Conservation (phyloP, 2,113 vertebrate genomes). For the Pungitius pungitius region DNA sequence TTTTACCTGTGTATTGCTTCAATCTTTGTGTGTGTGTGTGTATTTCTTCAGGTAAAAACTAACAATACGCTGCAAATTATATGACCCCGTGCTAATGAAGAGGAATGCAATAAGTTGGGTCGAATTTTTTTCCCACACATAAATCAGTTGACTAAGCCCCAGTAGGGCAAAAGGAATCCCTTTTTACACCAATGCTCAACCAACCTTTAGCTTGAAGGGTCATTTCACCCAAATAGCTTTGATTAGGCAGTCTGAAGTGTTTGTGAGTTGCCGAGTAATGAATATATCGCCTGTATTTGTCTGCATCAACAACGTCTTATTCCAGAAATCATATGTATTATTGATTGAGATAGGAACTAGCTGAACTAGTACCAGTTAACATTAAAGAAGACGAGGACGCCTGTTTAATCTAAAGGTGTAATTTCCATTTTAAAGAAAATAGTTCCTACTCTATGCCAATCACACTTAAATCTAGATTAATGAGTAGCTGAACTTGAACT, state of each 20-base stretch:
- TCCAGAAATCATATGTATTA: not conserved
- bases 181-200: not conserved
- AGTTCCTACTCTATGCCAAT: too few relatives aligned
- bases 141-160: not conserved
- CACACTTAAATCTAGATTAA: too few relatives aligned
- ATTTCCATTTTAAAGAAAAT: too few relatives aligned
- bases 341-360: not conserved
- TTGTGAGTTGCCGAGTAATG: not conserved
- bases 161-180: not conserved
- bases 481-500: too few relatives aligned
- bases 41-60: slow-evolving; percentile 1
- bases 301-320: not conserved
- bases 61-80: not conserved
- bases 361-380: too few relatives aligned
- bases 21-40: slow-evolving; percentile 14
- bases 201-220: not conserved
- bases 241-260: not conserved
- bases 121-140: too few relatives aligned
- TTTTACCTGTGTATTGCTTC: slow-evolving; percentile 43
- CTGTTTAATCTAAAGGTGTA: too few relatives aligned
- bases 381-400: too few relatives aligned
- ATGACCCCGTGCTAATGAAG: not conserved
- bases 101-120: not conserved
- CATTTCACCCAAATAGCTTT: not conserved
- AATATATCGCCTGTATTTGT: not conserved